Percentiles rank a stretch among this genome's conserved stretches.
These are phyloP conservation scores for Myiozetetes cayanensis DNA, from an alignment of 2,113 vertebrate genomes.

Conservation along the genomic window DNA sequence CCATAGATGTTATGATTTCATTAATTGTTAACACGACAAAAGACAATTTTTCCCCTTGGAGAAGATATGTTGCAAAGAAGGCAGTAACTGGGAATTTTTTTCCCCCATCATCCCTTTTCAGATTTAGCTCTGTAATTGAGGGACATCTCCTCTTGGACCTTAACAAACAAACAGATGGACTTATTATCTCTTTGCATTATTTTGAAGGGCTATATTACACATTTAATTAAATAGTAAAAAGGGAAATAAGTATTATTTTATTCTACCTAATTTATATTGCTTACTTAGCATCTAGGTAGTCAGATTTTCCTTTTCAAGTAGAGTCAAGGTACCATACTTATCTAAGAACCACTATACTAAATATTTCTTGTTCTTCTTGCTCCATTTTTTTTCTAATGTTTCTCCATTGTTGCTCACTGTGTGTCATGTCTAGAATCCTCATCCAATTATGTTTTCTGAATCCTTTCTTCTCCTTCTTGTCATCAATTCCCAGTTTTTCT, in stretches of 20 bases:
- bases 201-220: not conserved
- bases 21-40: not conserved
- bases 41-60: not conserved
- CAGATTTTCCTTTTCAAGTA: not conserved
- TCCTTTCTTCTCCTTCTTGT: not conserved
- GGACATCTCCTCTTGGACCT: not conserved
- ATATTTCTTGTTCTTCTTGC: not conserved
- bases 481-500: not conserved
- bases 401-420: not conserved
- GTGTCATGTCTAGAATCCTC: not conserved
- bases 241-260: not conserved
- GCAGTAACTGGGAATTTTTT: not conserved
- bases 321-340: not conserved
- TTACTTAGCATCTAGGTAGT: not conserved
- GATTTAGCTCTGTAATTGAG: not conserved
- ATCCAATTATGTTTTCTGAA: not conserved
- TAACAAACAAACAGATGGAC: not conserved
- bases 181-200: not conserved
- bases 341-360: not conserved
- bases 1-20: not conserved
- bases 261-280: not conserved
- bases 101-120: not conserved
- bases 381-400: not conserved
- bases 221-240: not conserved
- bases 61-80: not conserved